Conservation (phyloP, 2,797 vertebrate species). For the Acanthurus leucopareius region DNA sequence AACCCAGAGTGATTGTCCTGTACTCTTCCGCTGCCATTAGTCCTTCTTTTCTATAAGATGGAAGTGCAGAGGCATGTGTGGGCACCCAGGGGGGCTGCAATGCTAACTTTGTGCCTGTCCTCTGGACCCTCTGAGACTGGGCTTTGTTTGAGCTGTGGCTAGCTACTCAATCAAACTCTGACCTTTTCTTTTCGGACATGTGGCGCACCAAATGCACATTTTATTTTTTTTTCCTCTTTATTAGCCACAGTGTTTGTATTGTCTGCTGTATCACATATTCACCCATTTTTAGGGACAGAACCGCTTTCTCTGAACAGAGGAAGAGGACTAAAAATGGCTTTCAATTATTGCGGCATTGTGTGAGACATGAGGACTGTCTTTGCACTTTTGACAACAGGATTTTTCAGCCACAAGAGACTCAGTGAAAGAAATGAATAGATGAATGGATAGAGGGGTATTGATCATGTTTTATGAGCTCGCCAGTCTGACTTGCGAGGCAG, state of each 20-base stretch:
- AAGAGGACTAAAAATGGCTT: constrained; percentile 46
- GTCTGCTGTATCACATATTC: constrained; percentile 48
- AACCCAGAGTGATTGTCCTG: constrained; percentile 55
- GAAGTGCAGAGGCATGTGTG: constrained; percentile 45
- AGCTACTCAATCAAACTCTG: constrained; percentile 76
- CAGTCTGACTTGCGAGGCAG: constrained; percentile 62
- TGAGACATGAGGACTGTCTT: constrained; percentile 42
- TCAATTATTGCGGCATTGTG: constrained; percentile 52
- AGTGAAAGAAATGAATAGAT: constrained; percentile 70
- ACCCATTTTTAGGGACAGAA: constrained; percentile 41
- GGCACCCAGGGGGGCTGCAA: constrained; percentile 46
- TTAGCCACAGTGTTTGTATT: constrained; percentile 56
- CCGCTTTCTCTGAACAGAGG: constrained; percentile 23
- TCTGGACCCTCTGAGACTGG: constrained; percentile 61
- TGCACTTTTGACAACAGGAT: constrained; percentile 47
- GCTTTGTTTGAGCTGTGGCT: constrained; percentile 72
- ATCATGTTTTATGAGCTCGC: constrained; percentile 75
- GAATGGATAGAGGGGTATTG: constrained; percentile 72
- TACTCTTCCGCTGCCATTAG: constrained; percentile 33
- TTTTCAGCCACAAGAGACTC: constrained; percentile 36
- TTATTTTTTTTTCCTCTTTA: constrained; percentile 31
- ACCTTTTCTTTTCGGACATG: constrained; percentile 78
- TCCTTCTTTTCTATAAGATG: constrained; percentile 44
- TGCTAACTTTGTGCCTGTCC: constrained; percentile 72
- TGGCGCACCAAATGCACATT: constrained; percentile 43